A percentile compares a stretch with the other conserved stretches of the same genome.
Conservation (phyloP, 2,113 vertebrate species). For the Halcyon malimbica region DNA sequence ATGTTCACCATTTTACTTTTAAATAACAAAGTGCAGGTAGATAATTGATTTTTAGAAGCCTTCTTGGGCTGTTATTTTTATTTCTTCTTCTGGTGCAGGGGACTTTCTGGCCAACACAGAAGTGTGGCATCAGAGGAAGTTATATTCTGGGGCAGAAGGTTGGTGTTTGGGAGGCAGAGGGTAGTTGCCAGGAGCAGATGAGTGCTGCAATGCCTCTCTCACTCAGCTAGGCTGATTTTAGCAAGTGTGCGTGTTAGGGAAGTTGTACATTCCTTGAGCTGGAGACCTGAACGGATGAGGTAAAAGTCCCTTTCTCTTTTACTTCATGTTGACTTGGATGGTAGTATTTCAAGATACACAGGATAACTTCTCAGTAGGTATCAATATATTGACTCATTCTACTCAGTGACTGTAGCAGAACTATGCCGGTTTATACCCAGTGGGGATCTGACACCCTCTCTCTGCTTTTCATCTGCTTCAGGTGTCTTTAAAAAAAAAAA, state of each 20-base stretch:
- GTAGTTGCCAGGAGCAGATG: not conserved
- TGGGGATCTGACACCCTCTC: not conserved
- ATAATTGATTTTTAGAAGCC: not conserved
- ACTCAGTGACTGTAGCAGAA: not conserved
- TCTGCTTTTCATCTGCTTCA: slow-evolving; percentile 8
- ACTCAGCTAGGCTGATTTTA: not conserved
- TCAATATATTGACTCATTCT: slow-evolving; percentile 37
- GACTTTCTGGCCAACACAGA: not conserved
- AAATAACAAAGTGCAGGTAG: not conserved
- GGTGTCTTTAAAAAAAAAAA: not conserved
- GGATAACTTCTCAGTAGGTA: slow-evolving; percentile 11
- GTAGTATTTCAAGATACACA: slow-evolving; percentile 1
- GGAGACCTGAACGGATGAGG: not conserved
- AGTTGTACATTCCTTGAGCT: not conserved
- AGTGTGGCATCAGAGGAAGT: not conserved
- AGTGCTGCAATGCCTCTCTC: not conserved
- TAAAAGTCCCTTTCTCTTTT: not conserved
- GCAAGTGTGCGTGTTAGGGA: not conserved
- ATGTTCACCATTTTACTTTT: not conserved
- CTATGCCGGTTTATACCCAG: not conserved
- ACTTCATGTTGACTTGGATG: not conserved
- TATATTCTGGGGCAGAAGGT: not conserved
- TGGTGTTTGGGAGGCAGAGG: not conserved
- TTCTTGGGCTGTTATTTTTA: not conserved
- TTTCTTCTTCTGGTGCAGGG: not conserved